These are phyloP conservation scores for Oryzias melastigma DNA, from an alignment of 2,113 vertebrate species.

Conservation along the genomic window DNA sequence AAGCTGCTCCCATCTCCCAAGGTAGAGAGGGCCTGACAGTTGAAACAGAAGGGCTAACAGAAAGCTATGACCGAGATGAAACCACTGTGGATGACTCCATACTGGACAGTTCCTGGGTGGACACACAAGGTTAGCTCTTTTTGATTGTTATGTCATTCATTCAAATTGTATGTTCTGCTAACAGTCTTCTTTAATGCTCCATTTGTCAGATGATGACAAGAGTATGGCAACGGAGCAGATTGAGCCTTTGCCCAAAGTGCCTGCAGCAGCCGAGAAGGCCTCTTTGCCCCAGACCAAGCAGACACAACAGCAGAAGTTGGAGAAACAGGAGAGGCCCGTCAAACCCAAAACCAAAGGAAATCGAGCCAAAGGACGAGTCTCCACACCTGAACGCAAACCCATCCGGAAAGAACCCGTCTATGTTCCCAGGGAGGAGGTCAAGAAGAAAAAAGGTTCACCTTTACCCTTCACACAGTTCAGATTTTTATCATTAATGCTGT, in stretches of 20 bases:
- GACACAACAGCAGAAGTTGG: slow-evolving; percentile 61
- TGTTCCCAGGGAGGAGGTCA: slow-evolving; percentile 92
- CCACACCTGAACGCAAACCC: slow-evolving; percentile 95
- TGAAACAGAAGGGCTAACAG: slow-evolving; percentile 84
- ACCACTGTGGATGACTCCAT: slow-evolving; percentile 98
- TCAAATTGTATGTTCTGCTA: not conserved
- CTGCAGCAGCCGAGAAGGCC: slow-evolving; percentile 76
- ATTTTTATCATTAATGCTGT: not conserved
- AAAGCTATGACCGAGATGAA: slow-evolving; percentile 94
- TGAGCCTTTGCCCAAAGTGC: slow-evolving; percentile 87
- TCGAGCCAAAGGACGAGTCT: slow-evolving; percentile 87
- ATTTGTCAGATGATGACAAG: slow-evolving; percentile 89
- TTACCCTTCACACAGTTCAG: not conserved
- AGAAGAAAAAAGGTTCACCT: slow-evolving; percentile 96
- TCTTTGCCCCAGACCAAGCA: slow-evolving; percentile 46
- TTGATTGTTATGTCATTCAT: not conserved
- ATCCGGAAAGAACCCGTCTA: slow-evolving; percentile 89
- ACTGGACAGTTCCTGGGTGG: slow-evolving; percentile 98
- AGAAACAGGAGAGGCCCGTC: slow-evolving; percentile 82
- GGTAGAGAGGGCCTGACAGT: slow-evolving; percentile 69
- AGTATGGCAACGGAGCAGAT: slow-evolving; percentile 94
- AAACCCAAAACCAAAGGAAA: slow-evolving; percentile 88
- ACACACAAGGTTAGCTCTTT: slow-evolving; percentile 90
- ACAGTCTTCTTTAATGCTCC: not conserved
- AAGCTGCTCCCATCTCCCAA: slow-evolving; percentile 80